These are phyloP conservation scores for Helicoverpa assulta DNA, from an alignment of 2,888 invertebrate genomes.

Conservation along the genomic window DNA sequence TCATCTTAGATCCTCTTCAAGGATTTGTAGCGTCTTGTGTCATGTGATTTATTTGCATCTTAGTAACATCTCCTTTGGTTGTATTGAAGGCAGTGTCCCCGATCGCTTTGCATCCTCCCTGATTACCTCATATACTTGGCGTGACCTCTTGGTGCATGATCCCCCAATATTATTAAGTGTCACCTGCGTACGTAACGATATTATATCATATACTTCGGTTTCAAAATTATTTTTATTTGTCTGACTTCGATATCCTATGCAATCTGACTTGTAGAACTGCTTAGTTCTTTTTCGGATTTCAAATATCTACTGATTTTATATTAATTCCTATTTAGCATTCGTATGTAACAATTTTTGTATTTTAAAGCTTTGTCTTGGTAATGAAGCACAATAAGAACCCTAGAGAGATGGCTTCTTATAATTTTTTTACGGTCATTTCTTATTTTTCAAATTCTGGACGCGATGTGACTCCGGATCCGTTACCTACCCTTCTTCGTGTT, in stretches of 20 bases:
- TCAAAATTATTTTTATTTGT: constrained; percentile 72
- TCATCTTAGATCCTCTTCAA: constrained; percentile 77
- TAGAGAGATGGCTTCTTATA: constrained; percentile 85
- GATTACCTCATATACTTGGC: constrained; percentile 86
- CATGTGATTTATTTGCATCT: constrained; percentile 81
- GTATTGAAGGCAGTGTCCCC: constrained; percentile 90
- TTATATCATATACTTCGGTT: constrained; percentile 71
- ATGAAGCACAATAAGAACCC: constrained; percentile 79
- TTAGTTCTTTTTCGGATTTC: constrained; percentile 80
- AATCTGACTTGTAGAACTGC: constrained; percentile 81
- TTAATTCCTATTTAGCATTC: constrained; percentile 65
- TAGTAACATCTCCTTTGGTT: constrained; percentile 86
- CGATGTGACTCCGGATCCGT: constrained; percentile 71
- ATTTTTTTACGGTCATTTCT: constrained; percentile 74
- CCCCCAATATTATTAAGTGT: constrained; percentile 81
- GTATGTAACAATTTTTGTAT: constrained; percentile 64
- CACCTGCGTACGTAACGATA: constrained; percentile 71
- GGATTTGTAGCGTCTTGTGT: constrained; percentile 79
- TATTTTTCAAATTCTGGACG: constrained; percentile 69
- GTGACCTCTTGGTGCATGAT: constrained; percentile 91
- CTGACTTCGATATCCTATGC: constrained; percentile 72
- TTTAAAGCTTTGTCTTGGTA: constrained; percentile 83
- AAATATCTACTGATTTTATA: constrained; percentile 73
- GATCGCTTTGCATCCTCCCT: constrained; percentile 90
- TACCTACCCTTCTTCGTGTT: constrained; percentile 73